These are phyloP conservation scores for Diplosoma virens DNA, from an alignment of 23 tunicate genomes.

Conservation along the genomic window DNA sequence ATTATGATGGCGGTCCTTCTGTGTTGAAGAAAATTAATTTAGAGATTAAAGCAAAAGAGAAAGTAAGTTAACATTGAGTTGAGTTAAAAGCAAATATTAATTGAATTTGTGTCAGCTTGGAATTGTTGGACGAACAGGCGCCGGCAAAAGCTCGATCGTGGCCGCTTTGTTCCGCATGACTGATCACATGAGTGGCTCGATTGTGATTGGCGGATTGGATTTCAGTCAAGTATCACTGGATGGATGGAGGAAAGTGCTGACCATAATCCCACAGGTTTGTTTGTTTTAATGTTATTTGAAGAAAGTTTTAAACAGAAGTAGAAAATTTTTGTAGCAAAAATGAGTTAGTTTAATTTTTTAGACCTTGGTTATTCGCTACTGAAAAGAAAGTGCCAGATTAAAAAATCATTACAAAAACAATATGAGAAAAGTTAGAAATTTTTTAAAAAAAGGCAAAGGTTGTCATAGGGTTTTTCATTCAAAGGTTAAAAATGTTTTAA, in stretches of 20 bases:
- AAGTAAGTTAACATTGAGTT: conserved; percentile 23
- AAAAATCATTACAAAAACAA: too few species aligned
- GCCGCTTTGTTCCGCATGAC: conserved; percentile 62
- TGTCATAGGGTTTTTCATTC: too few species aligned
- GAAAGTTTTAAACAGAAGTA: too few species aligned
- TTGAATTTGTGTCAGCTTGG: conserved; percentile 50
- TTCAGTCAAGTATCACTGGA: conserved; percentile 28
- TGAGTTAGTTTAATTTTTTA: too few species aligned
- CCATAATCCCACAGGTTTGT: conserved; percentile 82
- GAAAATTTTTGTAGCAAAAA: too few species aligned
- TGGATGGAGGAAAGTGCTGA: conserved; percentile 38
- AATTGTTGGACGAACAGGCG: conserved; percentile 83
- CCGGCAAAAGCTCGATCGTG: conserved; percentile 84
- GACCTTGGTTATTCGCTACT: too few species aligned
- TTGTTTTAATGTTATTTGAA: too few species aligned
- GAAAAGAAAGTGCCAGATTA: too few species aligned
- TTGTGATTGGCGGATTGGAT: conserved; percentile 58
- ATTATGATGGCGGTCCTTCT: conserved; percentile 64
- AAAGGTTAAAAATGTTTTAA: too few species aligned
- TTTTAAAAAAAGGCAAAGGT: too few species aligned
- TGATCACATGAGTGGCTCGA: conserved; percentile 39
- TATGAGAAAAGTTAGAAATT: too few species aligned
- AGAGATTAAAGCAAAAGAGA: conserved; percentile 58
- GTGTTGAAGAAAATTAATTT: conserved; percentile 43
- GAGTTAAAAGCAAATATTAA: neutral